Conservation (phyloP, 2,888 invertebrate species). For the Netelia inedita region DNA sequence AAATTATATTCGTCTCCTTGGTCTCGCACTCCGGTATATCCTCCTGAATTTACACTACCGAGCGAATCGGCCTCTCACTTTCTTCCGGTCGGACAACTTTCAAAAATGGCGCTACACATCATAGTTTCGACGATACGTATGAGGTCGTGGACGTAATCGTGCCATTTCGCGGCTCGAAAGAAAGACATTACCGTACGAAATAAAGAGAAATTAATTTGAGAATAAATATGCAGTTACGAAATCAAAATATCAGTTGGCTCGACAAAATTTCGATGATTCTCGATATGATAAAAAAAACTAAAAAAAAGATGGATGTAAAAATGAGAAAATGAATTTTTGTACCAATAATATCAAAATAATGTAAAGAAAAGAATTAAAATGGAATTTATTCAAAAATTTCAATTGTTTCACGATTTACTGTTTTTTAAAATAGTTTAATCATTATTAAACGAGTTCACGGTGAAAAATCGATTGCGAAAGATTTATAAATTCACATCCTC, state of each 20-base stretch:
- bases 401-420: too few relatives aligned
- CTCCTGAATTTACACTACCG: conserved; percentile 58
- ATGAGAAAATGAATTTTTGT: not conserved
- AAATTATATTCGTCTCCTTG: conserved; percentile 61
- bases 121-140: conserved; percentile 36
- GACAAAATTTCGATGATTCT: not conserved
- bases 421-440: too few relatives aligned
- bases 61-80: conserved; percentile 68
- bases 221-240: not conserved
- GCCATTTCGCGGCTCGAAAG: not conserved
- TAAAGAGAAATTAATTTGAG: too few relatives aligned
- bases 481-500: too few relatives aligned
- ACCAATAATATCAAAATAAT: too few relatives aligned
- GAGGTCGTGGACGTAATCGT: not conserved
- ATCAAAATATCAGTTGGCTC: not conserved
- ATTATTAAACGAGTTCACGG: too few relatives aligned
- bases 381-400: too few relatives aligned
- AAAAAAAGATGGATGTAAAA: not conserved
- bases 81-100: conserved; percentile 68
- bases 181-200: not conserved
- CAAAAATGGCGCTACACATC: conserved; percentile 56
- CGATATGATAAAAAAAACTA: not conserved
- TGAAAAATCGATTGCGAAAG: too few relatives aligned
- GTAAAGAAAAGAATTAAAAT: too few relatives aligned
- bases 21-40: conserved; percentile 52